A percentile compares a stretch with the other conserved stretches of the same genome.
Evolutionary conservation across 1,140 invertebrate species (phyloP).

Genomic region (Conopomorpha cramerella): DNA sequence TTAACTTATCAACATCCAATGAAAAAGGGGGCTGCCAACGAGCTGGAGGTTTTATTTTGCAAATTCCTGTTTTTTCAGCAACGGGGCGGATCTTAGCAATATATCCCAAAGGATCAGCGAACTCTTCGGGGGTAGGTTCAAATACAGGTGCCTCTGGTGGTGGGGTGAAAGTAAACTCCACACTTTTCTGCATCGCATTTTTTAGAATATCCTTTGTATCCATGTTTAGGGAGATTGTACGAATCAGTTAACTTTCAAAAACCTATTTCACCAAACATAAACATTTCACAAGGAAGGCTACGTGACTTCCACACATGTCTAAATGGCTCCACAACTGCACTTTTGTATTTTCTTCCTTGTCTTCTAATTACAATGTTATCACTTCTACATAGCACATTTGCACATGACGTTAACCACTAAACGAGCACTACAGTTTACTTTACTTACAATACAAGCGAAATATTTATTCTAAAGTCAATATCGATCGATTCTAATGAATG

Average conservation of each 20-base stretch:
- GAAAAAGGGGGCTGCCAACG: conserved; percentile 97
- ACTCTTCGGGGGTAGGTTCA: conserved; percentile 69
- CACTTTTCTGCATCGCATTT: conserved; percentile 56
- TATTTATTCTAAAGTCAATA: too few relatives aligned
- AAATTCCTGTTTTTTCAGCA: conserved; percentile 70
- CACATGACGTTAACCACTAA: too few relatives aligned
- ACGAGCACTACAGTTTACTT: too few relatives aligned
- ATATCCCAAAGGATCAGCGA: conserved; percentile 69
- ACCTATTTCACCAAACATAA: neutral
- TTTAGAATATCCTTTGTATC: conserved; percentile 54
- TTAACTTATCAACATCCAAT: conserved; percentile 95
- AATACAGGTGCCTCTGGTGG: conserved; percentile 70
- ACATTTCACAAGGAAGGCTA: conserved; percentile 27
- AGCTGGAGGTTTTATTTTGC: conserved; percentile 70
- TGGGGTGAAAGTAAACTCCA: conserved; percentile 61
- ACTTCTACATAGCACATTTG: too few relatives aligned
- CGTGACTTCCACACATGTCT: conserved; percentile 54
- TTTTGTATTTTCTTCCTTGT: too few relatives aligned
- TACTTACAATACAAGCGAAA: too few relatives aligned
- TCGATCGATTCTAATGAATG: too few relatives aligned
- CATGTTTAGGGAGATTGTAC: conserved; percentile 20
- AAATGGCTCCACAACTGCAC: conserved; percentile 34
- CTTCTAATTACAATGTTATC: too few relatives aligned
- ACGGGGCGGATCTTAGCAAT: conserved; percentile 69
- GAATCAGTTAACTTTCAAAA: too few relatives aligned